Base-by-base conservation (phyloP, 2,113 vertebrate genomes). In the Origma solitaria region DNA sequence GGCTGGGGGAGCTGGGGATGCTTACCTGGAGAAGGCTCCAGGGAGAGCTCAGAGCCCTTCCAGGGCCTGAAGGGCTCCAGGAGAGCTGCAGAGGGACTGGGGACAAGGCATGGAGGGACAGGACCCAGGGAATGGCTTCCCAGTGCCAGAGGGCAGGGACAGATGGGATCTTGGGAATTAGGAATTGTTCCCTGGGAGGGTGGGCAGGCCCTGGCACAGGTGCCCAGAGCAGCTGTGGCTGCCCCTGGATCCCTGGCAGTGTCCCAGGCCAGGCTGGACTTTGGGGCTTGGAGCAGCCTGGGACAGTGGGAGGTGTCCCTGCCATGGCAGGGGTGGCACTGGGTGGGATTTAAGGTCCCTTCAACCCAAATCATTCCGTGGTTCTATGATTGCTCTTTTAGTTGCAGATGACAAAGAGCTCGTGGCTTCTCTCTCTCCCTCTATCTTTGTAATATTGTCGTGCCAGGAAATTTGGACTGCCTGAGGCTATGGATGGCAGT, bases 111-210 rank as follows among this genome's bases (percentile, higher is more conserved):
- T 45, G 47, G 33, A 61, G 40, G 5, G 30, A 7, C 40, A 70
- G 28, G 10, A 70, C 23, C 19, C 5, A 31, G 47, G 28, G 20
- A 68, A 61, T 79, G 40, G 24, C 10, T 61, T 51, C 23, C 18
- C 13, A 61, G 0, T 79, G 65, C 13, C n/a, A 70, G 16, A 70
- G 23, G n/a, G 8, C 22, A 69, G 54, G 15, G 7, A 0, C 4
- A 1, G 56, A 40, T 87, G 65, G 28, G 40, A 40, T 21, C 5
- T 8, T 79, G 20, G 57, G 65, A 1, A n/a, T n/a, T n/a, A 70
- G 28, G 9, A 62, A 62, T 62, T n/a, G 4, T 38, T 30, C 10
- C 38, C 23, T 61, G n/a, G 4, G 0, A 54, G 28, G 47, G 12
- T 61, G n/a, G 20, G 7, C 3, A 70, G 38, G 65, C 47, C 28